Conservation (phyloP, 2,888 invertebrate genomes). For the Calliscelio sp. region DNA sequence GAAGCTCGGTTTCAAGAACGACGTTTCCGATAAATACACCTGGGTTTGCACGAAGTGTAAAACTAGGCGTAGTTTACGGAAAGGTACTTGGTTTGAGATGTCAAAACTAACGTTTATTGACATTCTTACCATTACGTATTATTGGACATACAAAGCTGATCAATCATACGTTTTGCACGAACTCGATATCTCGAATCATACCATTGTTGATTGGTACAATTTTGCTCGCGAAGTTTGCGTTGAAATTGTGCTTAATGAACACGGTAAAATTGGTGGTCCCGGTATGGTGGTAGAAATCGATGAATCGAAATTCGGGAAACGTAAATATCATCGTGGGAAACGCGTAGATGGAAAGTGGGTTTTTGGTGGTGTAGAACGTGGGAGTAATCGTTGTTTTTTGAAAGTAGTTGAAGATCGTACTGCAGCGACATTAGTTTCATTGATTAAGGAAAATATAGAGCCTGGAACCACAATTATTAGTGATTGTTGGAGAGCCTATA, state of each 20-base stretch:
- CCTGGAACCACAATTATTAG: slow-evolving; percentile 51
- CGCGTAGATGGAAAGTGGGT: slow-evolving; percentile 53
- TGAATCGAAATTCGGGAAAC: slow-evolving; percentile 35
- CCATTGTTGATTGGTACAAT: slow-evolving; percentile 53
- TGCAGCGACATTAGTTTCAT: slow-evolving; percentile 1
- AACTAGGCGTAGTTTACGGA: background rate
- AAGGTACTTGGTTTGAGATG: slow-evolving; percentile 12
- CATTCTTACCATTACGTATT: background rate
- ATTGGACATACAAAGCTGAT: background rate
- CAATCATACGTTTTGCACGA: background rate
- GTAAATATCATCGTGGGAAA: slow-evolving; percentile 27
- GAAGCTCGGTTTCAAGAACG: background rate
- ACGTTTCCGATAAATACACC: background rate
- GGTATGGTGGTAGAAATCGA: slow-evolving; percentile 24
- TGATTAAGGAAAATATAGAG: slow-evolving; percentile 30
- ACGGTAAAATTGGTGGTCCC: slow-evolving; percentile 12
- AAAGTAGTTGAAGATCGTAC: slow-evolving; percentile 27
- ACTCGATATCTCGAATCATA: slow-evolving; percentile 17
- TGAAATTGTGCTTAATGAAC: slow-evolving; percentile 5
- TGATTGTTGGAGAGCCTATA: slow-evolving; percentile 52
- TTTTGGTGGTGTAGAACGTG: slow-evolving; percentile 57
- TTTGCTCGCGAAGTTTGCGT: slow-evolving; percentile 60
- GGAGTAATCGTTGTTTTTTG: slow-evolving; percentile 30
- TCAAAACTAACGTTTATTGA: background rate
- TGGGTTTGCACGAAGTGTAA: slow-evolving; percentile 1